Base-by-base conservation (phyloP, 2,113 vertebrate genomes). In the Microcebus murinus region DNA sequence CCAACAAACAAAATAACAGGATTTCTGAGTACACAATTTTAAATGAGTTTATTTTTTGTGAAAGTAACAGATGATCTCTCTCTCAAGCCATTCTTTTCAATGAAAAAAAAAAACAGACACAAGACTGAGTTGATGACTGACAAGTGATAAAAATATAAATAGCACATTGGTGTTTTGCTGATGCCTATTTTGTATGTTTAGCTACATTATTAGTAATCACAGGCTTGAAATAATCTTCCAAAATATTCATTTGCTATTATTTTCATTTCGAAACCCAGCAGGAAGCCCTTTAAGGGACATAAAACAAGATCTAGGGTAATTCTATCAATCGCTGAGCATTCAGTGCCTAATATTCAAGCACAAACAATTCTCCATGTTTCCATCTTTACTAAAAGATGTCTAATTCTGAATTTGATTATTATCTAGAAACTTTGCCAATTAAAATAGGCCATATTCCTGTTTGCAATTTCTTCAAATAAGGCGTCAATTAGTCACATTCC, bases 11-110 rank as follows among this genome's bases (percentile, higher is more conserved):
- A 90, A 83, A 52, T 65, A 71, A 96, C 4, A 59, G 79, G 17
- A 90, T 87, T 90, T 93, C n/a, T 84, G 5, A 95, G 31, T 92
- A 29, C 45, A 97, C 36, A 36, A 81, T 88, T 95, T 95, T 90
- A 96, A 96, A 83, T 73, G 39, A 92, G 17, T 3, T 95, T 90
- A 92, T 1, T 97, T 96, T 97, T 95, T 95, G 73, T 90, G 34
- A 84, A 96, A 93, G 13, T 25, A 76, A 94, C 25, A 94, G 91
- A 94, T 93, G n/a, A 94, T 77, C 8, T 67, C 34, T 80, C 55
- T 83, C 65, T 82, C 1, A 39, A 89, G 34, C 11, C 42, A 39
- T 27, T 76, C 68, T 68, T 91, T 91, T 89, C 86, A 85, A 87
- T 95, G 57, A 42, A 81, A 13, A 17, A 79, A 67, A 29, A 45